These are phyloP conservation scores for Galerucella nymphaeae DNA, from an alignment of 2,888 invertebrate genomes.

Conservation along the genomic window DNA sequence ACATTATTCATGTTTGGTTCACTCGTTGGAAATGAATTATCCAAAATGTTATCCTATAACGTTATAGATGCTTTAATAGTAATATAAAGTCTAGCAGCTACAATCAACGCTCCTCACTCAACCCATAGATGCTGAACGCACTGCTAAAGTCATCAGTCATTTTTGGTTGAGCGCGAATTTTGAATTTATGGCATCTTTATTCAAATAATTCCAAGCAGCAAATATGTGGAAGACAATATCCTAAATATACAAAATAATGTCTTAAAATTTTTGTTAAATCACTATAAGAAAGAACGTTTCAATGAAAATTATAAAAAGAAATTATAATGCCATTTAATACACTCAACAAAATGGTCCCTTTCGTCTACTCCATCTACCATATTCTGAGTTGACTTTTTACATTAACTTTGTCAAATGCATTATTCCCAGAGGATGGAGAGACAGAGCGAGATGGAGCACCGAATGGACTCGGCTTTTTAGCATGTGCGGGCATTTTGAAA, in stretches of 20 bases:
- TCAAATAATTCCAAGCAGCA: too few relatives aligned
- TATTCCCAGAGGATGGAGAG: slow-evolving; percentile 33
- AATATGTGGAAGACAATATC: too few relatives aligned
- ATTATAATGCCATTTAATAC: slow-evolving; percentile 13
- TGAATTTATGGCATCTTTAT: too few relatives aligned
- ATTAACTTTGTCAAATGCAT: slow-evolving; percentile 42
- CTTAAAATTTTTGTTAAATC: neutral
- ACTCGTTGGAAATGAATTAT: slow-evolving; percentile 11
- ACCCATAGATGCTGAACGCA: too few relatives aligned
- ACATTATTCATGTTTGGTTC: slow-evolving; percentile 32
- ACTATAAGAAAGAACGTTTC: neutral
- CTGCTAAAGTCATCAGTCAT: too few relatives aligned
- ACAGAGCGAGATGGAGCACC: neutral
- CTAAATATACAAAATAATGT: too few relatives aligned
- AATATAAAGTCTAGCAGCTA: too few relatives aligned
- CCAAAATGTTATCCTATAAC: neutral
- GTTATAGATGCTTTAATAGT: too few relatives aligned
- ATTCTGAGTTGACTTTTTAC: slow-evolving; percentile 33
- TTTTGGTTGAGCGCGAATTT: too few relatives aligned
- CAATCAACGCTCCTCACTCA: too few relatives aligned
- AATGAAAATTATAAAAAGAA: slow-evolving; percentile 12
- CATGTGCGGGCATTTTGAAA: slow-evolving; percentile 42
- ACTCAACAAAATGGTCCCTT: slow-evolving; percentile 13
- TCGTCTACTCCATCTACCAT: slow-evolving; percentile 19
- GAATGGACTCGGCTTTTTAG: slow-evolving; percentile 32